Evolutionary conservation across 2,797 vertebrate genomes (phyloP).

Genomic region (Poeciliopsis gracilis): DNA sequence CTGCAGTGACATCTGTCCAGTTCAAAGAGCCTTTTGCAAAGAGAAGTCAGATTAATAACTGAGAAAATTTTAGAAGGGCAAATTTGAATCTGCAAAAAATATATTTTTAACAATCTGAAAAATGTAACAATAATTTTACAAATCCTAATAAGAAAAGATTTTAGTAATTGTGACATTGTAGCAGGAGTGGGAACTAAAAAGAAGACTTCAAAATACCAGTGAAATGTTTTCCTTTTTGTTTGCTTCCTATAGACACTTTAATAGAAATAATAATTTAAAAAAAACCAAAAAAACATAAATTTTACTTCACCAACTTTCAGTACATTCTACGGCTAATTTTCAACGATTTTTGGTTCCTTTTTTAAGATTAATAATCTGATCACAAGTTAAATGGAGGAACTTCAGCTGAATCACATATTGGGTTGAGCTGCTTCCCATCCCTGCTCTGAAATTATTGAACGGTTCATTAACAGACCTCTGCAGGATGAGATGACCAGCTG

Average conservation of each 20-base stretch:
- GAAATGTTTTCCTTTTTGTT: neutral
- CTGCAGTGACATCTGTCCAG: neutral
- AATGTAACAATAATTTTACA: neutral
- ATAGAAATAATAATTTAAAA: neutral
- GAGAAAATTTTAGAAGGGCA: neutral
- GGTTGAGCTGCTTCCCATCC: neutral
- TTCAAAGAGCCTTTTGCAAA: neutral
- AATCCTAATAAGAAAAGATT: neutral
- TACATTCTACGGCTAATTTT: neutral
- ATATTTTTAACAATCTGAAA: neutral
- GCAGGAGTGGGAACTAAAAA: neutral
- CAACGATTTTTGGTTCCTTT: neutral
- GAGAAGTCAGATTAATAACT: neutral
- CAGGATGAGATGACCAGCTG: neutral
- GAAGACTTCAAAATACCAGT: neutral
- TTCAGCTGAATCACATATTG: neutral
- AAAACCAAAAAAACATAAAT: too few relatives aligned
- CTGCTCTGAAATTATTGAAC: neutral
- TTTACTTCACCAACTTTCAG: neutral
- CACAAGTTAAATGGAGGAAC: neutral
- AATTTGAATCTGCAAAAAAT: neutral
- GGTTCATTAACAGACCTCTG: neutral
- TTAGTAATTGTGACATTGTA: neutral
- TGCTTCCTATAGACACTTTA: neutral
- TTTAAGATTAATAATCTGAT: neutral